Evolutionary conservation across 2,888 invertebrate species (phyloP), one percentile per base, ranked within the genome.

Genomic region (Orthosia gothica): DNA sequence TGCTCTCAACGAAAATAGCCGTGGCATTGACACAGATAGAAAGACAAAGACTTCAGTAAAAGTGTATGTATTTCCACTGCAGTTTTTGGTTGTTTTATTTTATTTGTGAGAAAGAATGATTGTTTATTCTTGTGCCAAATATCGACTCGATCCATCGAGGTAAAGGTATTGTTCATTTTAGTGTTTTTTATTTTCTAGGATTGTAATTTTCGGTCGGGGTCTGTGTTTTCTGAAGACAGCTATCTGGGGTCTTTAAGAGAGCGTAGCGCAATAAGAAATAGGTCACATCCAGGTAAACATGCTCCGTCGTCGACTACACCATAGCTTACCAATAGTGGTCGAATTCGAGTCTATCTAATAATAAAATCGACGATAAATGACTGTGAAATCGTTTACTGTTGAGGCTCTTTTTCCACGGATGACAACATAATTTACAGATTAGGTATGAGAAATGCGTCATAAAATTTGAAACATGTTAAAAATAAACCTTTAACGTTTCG

Each of bases 21-120:
- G 58, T 66, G 70, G 59, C 84, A 76, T 76, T 82, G 82, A 81
- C 82, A 84, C 45, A 76, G 57, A 76, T 70, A 49, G 23, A 16
- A 55, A 69, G 18, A 70, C 49, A 54, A 23, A 63, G 50, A 55
- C 5, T 32, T 47, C 23, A n/a, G 65, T 57, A 50, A 32, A 61
- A 13, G 26, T 23, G 18, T 50, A 9, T 20, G 18, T 32, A 50
- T 55, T 23, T 50, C 13, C 3, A 13, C 54, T 52, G 13, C 23
- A 11, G 13, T 47, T 73, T 50, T 26, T 16, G 5, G n/a, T 4
- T 23, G 20, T 23, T 55, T 55, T 20, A 0, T n/a, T 4, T 47
- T 26, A 58, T 1, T 11, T 5, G 23, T 2, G 3, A n/a, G 15
- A 45, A 45, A 45, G 9, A 45, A 20, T 4, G 32, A 45, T 45